These are phyloP conservation scores for Coptotermes formosanus DNA, from an alignment of 1,140 invertebrate species.

Conservation along the genomic window DNA sequence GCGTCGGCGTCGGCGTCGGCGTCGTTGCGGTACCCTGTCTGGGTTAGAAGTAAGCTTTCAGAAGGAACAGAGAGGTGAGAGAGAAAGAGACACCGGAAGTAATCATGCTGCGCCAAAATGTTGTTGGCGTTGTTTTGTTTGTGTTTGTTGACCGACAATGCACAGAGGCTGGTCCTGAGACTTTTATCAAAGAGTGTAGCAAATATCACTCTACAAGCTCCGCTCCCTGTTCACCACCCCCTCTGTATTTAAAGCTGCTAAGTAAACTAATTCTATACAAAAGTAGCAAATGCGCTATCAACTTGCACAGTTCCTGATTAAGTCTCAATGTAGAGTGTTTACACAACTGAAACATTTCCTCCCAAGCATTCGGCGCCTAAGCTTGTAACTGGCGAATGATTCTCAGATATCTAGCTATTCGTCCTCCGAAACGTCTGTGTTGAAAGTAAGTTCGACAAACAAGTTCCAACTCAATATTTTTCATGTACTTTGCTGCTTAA, in stretches of 20 bases:
- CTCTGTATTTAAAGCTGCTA: neutral
- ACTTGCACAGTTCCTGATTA: neutral
- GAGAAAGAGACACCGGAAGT: neutral
- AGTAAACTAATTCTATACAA: constrained; percentile 2
- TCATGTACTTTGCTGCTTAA: too few relatives aligned
- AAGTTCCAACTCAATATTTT: too few relatives aligned
- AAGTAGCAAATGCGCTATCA: neutral
- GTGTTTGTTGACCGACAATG: neutral
- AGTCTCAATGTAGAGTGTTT: neutral
- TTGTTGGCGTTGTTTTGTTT: neutral
- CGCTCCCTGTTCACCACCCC: neutral
- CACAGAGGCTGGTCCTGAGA: neutral
- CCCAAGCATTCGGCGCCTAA: too few relatives aligned
- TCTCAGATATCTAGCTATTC: too few relatives aligned
- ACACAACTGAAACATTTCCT: too few relatives aligned
- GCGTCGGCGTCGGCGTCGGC: too few relatives aligned
- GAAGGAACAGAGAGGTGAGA: neutral
- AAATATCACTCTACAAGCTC: neutral
- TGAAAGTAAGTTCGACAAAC: too few relatives aligned
- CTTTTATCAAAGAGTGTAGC: neutral
- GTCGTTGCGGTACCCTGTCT: neutral
- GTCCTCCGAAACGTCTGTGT: too few relatives aligned
- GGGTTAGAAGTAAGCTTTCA: neutral
- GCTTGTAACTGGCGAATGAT: too few relatives aligned
- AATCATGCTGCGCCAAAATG: neutral